These are phyloP conservation scores for Pseudorhombus dupliciocellatus DNA, from an alignment of 2,113 vertebrate species.

Conservation along the genomic window DNA sequence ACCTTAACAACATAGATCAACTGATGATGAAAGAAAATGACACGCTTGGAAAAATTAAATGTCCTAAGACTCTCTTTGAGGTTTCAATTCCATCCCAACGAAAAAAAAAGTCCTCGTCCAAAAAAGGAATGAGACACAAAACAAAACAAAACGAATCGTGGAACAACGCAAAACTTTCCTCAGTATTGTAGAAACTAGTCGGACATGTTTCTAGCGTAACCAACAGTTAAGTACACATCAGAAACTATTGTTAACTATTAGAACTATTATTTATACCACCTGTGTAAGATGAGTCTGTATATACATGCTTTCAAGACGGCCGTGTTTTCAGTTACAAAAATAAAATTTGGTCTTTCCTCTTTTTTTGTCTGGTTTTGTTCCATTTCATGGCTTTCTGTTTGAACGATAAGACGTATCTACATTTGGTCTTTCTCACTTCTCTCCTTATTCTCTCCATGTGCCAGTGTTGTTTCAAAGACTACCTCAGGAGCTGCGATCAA, in stretches of 20 bases:
- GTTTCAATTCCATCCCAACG: constrained; percentile 37
- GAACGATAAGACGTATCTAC: constrained; percentile 65
- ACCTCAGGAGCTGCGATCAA: constrained; percentile 35
- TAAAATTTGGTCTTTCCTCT: constrained; percentile 72
- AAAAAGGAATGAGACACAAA: constrained; percentile 31
- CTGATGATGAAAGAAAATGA: constrained; percentile 40
- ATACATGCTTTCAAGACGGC: constrained; percentile 48
- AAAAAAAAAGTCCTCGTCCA: constrained; percentile 26
- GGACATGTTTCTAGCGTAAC: constrained; percentile 51
- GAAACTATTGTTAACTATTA: constrained; percentile 61
- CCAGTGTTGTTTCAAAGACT: constrained; percentile 69
- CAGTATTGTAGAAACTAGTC: constrained; percentile 34
- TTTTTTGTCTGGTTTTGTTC: constrained; percentile 48
- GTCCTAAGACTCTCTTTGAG: constrained; percentile 25
- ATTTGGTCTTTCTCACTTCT: constrained; percentile 62
- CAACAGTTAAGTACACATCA: constrained; percentile 51
- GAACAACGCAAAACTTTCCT: constrained; percentile 35
- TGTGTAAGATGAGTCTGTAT: constrained; percentile 48
- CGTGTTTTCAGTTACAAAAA: constrained; percentile 65
- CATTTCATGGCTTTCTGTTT: constrained; percentile 68
- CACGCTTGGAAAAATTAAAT: constrained; percentile 5
- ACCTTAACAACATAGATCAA: constrained; percentile 54
- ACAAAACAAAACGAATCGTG: constrained; percentile 19
- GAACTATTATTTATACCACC: constrained; percentile 64
- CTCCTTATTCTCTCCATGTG: constrained; percentile 7